Evolutionary conservation across 2,888 invertebrate genomes (phyloP), one percentile per base, ranked within the genome.

Genomic region (Artemia sp.): DNA sequence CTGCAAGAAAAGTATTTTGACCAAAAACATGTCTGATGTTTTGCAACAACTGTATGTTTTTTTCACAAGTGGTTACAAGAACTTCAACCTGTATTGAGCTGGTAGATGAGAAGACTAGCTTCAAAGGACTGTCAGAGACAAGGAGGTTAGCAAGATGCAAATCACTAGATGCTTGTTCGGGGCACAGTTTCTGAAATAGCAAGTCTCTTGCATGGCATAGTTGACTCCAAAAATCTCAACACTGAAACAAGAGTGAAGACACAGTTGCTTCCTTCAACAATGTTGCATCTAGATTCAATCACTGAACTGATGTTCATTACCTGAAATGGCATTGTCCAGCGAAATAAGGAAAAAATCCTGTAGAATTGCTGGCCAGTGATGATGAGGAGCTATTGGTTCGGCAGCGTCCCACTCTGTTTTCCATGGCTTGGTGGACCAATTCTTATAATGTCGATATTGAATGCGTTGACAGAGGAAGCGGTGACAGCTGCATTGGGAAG

Each of bases 1-100:
- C 8, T 4, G 68, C 38, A 51, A 68, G 38, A 11, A 12, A 51
- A 51, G 38, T 19, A 51, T 51, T 68, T 51, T 38, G 12, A 19
- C 51, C 51, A 24, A n/a, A 3, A 68, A 68, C 50, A 68, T 68
- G 68, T 68, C 51, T 9, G 68, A 51, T n/a, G n/a, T 51, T 10
- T 68, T 68, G 68, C 68, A 68, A n/a, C 68, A 68, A 68, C 51
- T 58, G 68, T 68, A 68, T 51, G 51, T 68, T 38, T 68, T 68
- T n/a, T 68, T 58, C 68, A 68, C 68, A 68, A 19, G 51, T 19
- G 68, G 68, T 51, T 51, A 52, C 11, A 68, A 68, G 38, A 24
- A 51, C 51, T 68, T 68, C 38, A 12, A n/a, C 38, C 51, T 68
- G 68, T 68, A 68, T 51, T 51, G 52, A 68, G 68, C 38, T 51